Evolutionary conservation across 2,888 invertebrate species (phyloP).

Genomic region (Torymus aiolomorphi): DNA sequence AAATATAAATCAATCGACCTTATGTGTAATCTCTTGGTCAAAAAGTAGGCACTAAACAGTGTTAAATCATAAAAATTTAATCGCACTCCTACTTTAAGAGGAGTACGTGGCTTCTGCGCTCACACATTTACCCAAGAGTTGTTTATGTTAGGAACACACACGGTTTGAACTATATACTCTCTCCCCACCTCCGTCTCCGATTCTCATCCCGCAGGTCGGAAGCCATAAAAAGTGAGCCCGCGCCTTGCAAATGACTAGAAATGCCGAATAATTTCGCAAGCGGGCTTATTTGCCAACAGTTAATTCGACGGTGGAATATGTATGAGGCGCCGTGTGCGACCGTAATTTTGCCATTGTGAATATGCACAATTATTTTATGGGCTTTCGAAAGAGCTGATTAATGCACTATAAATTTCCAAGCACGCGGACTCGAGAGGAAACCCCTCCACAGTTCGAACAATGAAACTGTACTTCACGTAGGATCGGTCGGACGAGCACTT

Average conservation of each 20-base stretch:
- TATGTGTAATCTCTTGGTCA: too few species aligned
- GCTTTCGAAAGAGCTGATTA: not conserved
- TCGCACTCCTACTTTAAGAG: not conserved
- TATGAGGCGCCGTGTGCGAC: not conserved
- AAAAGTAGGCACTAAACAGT: not conserved
- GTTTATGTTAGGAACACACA: conserved; percentile 4
- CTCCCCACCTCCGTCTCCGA: too few species aligned
- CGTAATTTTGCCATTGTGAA: conserved; percentile 3
- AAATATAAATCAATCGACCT: too few species aligned
- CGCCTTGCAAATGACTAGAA: not conserved
- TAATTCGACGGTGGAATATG: not conserved
- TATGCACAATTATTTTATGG: conserved; percentile 15
- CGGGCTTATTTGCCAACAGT: not conserved
- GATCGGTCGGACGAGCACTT: too few species aligned
- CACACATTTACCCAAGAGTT: not conserved
- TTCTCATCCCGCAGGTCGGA: not conserved
- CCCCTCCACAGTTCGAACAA: too few species aligned
- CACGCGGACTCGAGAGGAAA: not conserved
- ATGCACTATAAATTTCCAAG: not conserved
- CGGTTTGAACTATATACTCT: too few species aligned
- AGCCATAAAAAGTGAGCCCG: conserved; percentile 27
- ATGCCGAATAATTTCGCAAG: conserved; percentile 2
- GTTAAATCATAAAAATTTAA: conserved; percentile 28
- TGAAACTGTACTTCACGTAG: too few species aligned
- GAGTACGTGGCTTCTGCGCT: not conserved